Percentiles rank a stretch among this genome's conserved stretches.
Conservation (phyloP, 2,888 invertebrate species). For the Carabus problematicus region DNA sequence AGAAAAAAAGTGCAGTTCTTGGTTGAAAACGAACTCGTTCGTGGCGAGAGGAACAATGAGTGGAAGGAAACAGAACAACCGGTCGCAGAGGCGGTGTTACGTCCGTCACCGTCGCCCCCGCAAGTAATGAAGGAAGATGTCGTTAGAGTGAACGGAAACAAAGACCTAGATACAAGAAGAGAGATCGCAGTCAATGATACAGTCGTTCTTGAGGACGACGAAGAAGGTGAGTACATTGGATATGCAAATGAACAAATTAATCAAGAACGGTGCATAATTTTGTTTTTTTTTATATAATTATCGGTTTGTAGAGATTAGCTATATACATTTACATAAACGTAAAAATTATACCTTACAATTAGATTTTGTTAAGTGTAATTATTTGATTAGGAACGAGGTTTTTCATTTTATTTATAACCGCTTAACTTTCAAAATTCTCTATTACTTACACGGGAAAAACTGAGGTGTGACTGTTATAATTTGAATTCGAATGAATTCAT, state of each 20-base stretch:
- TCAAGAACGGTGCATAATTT: no score
- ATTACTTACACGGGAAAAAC: no score
- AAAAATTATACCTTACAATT: no score
- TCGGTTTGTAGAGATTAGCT: no score
- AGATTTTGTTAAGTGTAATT: no score
- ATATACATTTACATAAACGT: no score
- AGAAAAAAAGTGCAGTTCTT: constrained; percentile 77
- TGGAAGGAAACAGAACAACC: constrained; percentile 42
- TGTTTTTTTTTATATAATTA: no score
- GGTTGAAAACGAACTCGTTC: constrained; percentile 66
- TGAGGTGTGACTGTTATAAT: no score
- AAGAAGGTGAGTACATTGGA: constrained; percentile 19
- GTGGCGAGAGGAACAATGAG: constrained; percentile 41
- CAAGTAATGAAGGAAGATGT: neutral
- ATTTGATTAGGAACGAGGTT: no score
- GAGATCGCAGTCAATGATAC: neutral
- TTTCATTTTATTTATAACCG: no score
- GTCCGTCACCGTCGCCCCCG: constrained; percentile 9
- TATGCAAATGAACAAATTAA: constrained; percentile 11
- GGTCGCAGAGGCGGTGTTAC: constrained; percentile 16
- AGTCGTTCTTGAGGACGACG: neutral
- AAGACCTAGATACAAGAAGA: constrained; percentile 19
- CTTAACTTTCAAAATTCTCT: no score
- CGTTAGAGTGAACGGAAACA: neutral
- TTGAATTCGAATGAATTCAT: no score